These are phyloP conservation scores for Oplegnathus fasciatus DNA, from an alignment of 2,113 vertebrate genomes.

Conservation along the genomic window DNA sequence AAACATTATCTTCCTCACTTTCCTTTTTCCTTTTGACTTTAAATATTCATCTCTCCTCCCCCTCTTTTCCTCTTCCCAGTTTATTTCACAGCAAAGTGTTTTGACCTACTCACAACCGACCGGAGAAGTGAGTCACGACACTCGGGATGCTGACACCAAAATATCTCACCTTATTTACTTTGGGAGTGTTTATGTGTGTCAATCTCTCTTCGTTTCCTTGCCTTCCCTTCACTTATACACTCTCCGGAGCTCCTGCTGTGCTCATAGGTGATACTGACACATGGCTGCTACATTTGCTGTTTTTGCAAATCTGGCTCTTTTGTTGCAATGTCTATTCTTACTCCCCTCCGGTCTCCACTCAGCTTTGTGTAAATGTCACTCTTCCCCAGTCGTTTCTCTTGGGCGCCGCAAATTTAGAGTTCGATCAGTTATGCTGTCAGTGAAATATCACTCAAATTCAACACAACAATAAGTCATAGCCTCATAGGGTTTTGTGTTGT, in stretches of 20 bases:
- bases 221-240: conserved; percentile 52
- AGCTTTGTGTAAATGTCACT: conserved; percentile 81
- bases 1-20: conserved; percentile 15
- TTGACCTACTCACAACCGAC: conserved; percentile 65
- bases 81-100: conserved; percentile 58
- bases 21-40: conserved; percentile 53
- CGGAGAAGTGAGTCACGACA: conserved; percentile 57
- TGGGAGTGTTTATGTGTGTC: conserved; percentile 56
- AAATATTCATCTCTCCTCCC: conserved; percentile 38
- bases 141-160: conserved; percentile 65
- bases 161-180: conserved; percentile 69
- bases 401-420: conserved; percentile 59
- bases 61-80: conserved; percentile 8
- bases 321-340: conserved; percentile 68
- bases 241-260: conserved; percentile 60
- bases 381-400: conserved; percentile 63
- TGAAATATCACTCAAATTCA: conserved; percentile 76
- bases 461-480: conserved; percentile 72
- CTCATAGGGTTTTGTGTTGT: conserved; percentile 65
- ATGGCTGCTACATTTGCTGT: conserved; percentile 58
- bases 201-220: conserved; percentile 49
- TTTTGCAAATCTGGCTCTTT: conserved; percentile 68
- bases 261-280: conserved; percentile 74
- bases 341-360: conserved; percentile 70
- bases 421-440: conserved; percentile 74